These are phyloP conservation scores for Axinella damicornis DNA, from an alignment of 37 sponge, comb jelly and placozoan genomes.

Conservation along the genomic window DNA sequence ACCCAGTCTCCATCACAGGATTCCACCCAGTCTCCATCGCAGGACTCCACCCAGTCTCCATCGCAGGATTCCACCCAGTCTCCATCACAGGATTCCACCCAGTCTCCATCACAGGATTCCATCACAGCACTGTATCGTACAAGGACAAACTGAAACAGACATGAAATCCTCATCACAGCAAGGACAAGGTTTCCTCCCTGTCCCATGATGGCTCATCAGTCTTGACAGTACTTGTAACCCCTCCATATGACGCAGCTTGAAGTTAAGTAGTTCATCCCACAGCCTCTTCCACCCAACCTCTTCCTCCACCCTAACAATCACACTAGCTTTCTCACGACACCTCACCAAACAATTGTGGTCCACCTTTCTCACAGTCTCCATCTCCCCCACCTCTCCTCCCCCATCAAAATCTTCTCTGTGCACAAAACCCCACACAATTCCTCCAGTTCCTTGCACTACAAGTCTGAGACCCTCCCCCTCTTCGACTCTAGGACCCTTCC, in stretches of 20 bases:
- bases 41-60: no score
- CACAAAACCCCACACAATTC: neutral
- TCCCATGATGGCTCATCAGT: constrained; percentile 3
- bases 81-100: no score
- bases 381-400: neutral
- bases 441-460: neutral
- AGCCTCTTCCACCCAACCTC: neutral
- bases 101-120: no score
- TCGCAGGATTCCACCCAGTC: no score
- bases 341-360: neutral
- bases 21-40: no score
- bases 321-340: constrained; percentile 15
- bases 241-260: neutral
- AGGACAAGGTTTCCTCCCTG: neutral
- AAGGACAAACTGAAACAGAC: no score
- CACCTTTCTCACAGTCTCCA: neutral
- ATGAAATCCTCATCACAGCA: no score
- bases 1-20: no score
- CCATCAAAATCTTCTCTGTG: neutral
- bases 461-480: no score
- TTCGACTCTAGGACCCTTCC: no score
- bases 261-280: constrained; percentile 3
- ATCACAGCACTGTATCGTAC: no score
- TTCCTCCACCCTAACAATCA: constrained; percentile 2
- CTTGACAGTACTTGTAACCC: neutral